phyloP scores from a whole-genome alignment of 2,797 vertebrate genomes.

The Selene dorsalis region DNA sequence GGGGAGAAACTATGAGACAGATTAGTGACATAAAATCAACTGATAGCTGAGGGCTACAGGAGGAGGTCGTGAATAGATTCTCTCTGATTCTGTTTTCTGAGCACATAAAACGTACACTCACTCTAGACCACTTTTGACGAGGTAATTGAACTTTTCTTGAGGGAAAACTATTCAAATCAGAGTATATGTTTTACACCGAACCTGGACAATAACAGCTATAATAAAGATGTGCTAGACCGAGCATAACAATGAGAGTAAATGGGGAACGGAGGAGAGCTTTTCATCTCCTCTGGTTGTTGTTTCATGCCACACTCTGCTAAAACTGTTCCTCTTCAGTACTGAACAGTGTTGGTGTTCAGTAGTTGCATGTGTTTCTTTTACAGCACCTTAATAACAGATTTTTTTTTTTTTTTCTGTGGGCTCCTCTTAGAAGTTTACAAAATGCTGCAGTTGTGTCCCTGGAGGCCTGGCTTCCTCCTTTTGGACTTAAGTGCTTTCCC shows the following conservation, averaged over 20 bases:
- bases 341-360: neutral
- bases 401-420: neutral
- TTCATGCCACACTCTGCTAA: neutral
- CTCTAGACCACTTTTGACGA: too few relatives aligned
- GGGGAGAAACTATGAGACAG: neutral
- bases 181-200: too few relatives aligned
- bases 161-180: too few relatives aligned
- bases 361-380: neutral
- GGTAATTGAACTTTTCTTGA: too few relatives aligned
- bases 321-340: neutral
- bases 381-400: neutral
- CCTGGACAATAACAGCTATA: neutral
- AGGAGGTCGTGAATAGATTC: neutral
- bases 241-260: neutral
- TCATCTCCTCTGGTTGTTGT: too few relatives aligned
- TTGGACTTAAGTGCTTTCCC: constrained; percentile 48
- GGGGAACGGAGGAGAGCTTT: neutral
- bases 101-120: neutral
- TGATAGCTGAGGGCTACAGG: neutral
- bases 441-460: constrained; percentile 5
- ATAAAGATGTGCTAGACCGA: neutral
- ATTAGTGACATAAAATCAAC: constrained; percentile 14
- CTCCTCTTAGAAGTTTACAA: neutral
- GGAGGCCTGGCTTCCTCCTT: constrained; percentile 28
- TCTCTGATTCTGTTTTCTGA: neutral